These are phyloP conservation scores for Atrichornis clamosus DNA, from an alignment of 2,113 vertebrate species.

Conservation along the genomic window DNA sequence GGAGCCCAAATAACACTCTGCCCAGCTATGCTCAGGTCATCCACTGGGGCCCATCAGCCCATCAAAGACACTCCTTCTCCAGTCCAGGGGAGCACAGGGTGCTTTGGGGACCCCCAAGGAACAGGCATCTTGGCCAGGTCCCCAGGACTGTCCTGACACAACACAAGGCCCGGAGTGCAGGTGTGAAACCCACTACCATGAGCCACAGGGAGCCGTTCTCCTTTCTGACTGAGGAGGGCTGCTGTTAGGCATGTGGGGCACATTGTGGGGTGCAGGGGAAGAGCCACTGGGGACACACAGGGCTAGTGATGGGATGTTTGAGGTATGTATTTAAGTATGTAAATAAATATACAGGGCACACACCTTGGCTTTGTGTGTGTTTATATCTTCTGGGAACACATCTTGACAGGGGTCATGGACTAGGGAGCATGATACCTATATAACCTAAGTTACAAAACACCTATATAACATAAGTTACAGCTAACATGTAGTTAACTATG, in stretches of 20 bases:
- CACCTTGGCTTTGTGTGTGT: not conserved
- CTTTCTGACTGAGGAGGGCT: too few species aligned
- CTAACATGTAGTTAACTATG: too few species aligned
- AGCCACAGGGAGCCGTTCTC: not conserved
- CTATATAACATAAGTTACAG: too few species aligned
- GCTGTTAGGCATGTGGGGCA: not conserved
- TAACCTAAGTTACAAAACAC: too few species aligned
- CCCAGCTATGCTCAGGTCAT: not conserved
- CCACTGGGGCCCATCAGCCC: not conserved
- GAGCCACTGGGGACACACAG: not conserved
- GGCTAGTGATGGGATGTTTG: not conserved
- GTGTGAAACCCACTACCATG: not conserved
- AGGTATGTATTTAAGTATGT: not conserved
- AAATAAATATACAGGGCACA: not conserved
- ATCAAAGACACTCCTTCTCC: not conserved
- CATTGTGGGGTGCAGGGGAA: not conserved
- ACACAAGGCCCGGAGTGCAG: not conserved
- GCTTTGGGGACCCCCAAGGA: not conserved
- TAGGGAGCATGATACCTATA: too few species aligned
- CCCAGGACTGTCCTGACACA: not conserved
- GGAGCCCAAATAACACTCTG: not conserved
- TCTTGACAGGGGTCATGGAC: not conserved
- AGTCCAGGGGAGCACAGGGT: not conserved
- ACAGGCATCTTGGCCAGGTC: not conserved
- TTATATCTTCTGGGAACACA: not conserved